phyloP scores from a whole-genome alignment of 2,797 vertebrate species.

The Rhodeus uyekii region DNA sequence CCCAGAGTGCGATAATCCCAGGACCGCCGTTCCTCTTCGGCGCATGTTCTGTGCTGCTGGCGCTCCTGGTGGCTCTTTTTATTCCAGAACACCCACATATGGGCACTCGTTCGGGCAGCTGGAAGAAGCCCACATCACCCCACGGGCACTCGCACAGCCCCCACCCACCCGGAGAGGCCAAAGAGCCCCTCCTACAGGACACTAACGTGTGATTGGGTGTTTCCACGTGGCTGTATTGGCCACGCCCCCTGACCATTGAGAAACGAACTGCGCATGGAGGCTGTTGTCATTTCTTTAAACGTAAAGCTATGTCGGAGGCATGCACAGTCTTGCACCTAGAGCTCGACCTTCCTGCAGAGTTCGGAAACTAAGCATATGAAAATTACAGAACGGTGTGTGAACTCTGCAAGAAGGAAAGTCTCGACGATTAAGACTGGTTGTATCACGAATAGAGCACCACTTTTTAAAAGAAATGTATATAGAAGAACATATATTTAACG shows the following conservation, averaged over 20 bases:
- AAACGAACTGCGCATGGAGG: constrained; percentile 28
- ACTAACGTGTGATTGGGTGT: constrained; percentile 80
- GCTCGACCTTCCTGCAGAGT: not conserved
- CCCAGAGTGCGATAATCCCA: constrained; percentile 84
- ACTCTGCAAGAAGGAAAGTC: not conserved
- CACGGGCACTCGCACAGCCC: constrained; percentile 83
- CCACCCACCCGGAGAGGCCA: constrained; percentile 83
- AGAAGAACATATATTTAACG: constrained; percentile 56
- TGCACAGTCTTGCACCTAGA: constrained; percentile 2
- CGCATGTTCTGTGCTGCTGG: constrained; percentile 85
- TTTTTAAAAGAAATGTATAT: constrained; percentile 54
- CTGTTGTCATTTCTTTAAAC: constrained; percentile 23
- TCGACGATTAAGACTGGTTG: not conserved
- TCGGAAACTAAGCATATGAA: not conserved
- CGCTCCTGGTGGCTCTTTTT: constrained; percentile 88
- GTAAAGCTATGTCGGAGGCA: constrained; percentile 18
- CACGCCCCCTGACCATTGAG: not conserved
- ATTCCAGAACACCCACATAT: constrained; percentile 85
- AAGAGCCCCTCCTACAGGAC: constrained; percentile 86
- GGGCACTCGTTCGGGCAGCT: constrained; percentile 75
- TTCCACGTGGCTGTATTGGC: not conserved
- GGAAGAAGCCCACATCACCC: constrained; percentile 84
- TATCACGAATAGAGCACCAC: constrained; percentile 42
- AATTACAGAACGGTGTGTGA: not conserved
- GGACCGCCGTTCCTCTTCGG: constrained; percentile 87